A percentile compares a stretch with the other conserved stretches of the same genome.
These are phyloP conservation scores for Furcula furcula DNA, from an alignment of 2,888 invertebrate genomes.

Conservation along the genomic window DNA sequence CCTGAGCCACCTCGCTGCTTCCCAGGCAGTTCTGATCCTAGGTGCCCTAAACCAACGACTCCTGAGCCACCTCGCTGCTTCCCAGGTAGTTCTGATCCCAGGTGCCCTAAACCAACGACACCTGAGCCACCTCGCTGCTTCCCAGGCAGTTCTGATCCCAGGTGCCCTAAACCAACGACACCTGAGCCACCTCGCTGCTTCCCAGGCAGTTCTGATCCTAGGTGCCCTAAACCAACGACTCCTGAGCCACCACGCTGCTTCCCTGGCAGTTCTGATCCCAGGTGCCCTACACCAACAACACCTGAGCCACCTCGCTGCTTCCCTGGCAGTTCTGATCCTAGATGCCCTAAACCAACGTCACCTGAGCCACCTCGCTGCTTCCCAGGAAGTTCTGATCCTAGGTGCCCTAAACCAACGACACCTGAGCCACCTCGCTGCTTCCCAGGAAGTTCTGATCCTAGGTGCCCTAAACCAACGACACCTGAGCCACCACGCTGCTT, in stretches of 20 bases:
- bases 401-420: constrained; percentile 42
- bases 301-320: constrained; percentile 33
- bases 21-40: constrained; percentile 13
- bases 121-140: constrained; percentile 35
- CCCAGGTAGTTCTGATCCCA: constrained; percentile 31
- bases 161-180: constrained; percentile 45
- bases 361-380: constrained; percentile 33
- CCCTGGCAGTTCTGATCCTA: constrained; percentile 38
- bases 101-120: constrained; percentile 33
- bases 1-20: constrained; percentile 10
- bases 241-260: constrained; percentile 25
- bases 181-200: constrained; percentile 45
- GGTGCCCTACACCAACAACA: constrained; percentile 42
- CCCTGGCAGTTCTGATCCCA: constrained; percentile 38
- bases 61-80: constrained; percentile 12
- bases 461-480: constrained; percentile 42
- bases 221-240: constrained; percentile 42
- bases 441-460: constrained; percentile 38
- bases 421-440: constrained; percentile 33
- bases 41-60: constrained; percentile 15
- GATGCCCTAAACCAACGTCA: constrained; percentile 42
- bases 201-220: constrained; percentile 45
- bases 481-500: constrained; percentile 32
- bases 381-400: constrained; percentile 38
- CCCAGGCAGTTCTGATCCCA: constrained; percentile 45